Base-by-base conservation (phyloP, 2,797 vertebrate species). In the Peromyscus attwateri region DNA sequence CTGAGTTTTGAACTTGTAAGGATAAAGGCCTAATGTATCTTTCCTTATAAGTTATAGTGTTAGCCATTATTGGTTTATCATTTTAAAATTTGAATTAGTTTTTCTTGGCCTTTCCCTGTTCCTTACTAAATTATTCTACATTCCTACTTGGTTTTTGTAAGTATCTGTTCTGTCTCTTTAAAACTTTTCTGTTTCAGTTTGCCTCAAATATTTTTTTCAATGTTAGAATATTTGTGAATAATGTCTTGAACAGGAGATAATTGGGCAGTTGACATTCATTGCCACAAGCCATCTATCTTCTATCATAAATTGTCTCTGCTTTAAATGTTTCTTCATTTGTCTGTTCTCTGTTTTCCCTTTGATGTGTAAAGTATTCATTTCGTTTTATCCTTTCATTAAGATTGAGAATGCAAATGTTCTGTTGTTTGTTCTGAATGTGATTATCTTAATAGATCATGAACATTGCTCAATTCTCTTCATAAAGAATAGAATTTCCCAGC, bases 311-410 rank as follows among this genome's bases (percentile, higher is more conserved):
- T 90, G 37, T 70, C 66, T 79, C 31, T 75, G 55, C 71, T 40
- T 75, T 73, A 68, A n/a, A 76, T 31, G 23, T 66, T 34, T 62
- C 60, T 91, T 77, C 82, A n/a, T 90, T 73, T 76, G 64, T 73
- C 68, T 60, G 17, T 71, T 94, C 87, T 77, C 46, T 94, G 1
- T 77, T 93, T 96, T 88, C 76, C 19, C 46, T 94, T 87, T 75
- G 66, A 95, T 85, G 82, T 89, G 92, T 76, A 79, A 94, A 92
- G 46, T 66, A 60, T 27, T 92, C 57, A 46, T 80, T 46, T 77
- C 25, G 37, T 91, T 79, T 91, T 55, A 80, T 68, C 76, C 62
- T 91, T 88, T 89, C 71, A 84, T 81, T 87, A 70, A 92, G 85
- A 68, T 75, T 92, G 90, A 92, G 71, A 89, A 60, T 34, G 25